These are phyloP conservation scores for Buphagus erythrorhynchus DNA, from an alignment of 2,797 vertebrate genomes.

Conservation along the genomic window DNA sequence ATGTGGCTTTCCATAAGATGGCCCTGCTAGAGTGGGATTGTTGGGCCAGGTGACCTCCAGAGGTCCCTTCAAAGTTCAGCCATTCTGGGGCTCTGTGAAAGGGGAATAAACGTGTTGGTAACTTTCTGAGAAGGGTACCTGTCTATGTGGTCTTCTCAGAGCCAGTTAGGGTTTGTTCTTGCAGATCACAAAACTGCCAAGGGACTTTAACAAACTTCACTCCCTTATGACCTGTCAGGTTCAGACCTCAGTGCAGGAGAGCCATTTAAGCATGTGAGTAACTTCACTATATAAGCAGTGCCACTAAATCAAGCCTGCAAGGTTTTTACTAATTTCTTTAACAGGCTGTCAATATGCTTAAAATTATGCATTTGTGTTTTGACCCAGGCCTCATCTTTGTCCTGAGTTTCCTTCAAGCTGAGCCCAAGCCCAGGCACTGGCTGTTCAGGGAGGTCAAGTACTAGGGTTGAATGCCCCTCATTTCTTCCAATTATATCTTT, in stretches of 20 bases:
- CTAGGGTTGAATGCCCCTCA: fast-evolving
- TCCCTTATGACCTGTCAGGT: background rate
- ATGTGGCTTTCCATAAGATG: background rate
- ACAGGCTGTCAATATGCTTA: background rate
- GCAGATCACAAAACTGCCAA: background rate
- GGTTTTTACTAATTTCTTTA: background rate
- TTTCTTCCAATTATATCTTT: background rate
- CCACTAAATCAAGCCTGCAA: background rate
- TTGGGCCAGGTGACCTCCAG: background rate
- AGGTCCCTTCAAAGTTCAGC: background rate
- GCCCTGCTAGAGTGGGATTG: background rate
- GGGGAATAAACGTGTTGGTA: background rate
- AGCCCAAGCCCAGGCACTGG: background rate
- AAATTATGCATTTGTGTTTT: background rate
- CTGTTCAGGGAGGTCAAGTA: fast-evolving
- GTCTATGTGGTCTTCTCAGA: background rate
- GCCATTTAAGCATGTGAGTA: background rate
- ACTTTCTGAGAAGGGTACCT: background rate
- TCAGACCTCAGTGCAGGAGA: background rate
- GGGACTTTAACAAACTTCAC: background rate
- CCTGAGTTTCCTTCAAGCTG: background rate
- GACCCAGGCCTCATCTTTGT: background rate
- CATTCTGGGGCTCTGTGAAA: background rate
- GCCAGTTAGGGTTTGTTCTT: background rate
- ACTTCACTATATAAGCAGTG: background rate